These are phyloP conservation scores for Alexandromys fortis DNA, from an alignment of 2,113 vertebrate genomes.

Conservation along the genomic window DNA sequence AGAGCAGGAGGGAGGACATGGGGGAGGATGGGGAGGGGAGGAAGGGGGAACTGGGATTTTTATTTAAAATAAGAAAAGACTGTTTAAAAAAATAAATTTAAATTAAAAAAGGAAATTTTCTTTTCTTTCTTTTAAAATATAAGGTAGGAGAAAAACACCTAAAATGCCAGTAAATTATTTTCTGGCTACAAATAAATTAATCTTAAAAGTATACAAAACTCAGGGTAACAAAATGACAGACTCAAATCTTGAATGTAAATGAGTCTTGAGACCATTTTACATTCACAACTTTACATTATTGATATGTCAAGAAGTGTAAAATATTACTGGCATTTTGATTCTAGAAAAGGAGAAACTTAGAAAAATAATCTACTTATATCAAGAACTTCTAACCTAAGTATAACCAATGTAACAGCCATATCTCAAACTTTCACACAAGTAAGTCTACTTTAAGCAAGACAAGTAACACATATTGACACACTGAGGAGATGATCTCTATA, in stretches of 20 bases:
- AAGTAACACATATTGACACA: not conserved
- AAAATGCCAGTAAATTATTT: constrained; percentile 41
- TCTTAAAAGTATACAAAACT: constrained; percentile 7
- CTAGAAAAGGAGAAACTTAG: constrained; percentile 1
- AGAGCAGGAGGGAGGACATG: too few relatives aligned
- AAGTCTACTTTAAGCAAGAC: constrained; percentile 10
- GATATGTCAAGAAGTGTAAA: constrained; percentile 25
- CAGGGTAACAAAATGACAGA: constrained; percentile 15
- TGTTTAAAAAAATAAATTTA: too few relatives aligned
- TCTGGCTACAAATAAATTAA: constrained; percentile 7
- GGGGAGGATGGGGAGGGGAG: too few relatives aligned
- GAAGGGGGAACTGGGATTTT: too few relatives aligned
- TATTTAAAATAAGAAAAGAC: too few relatives aligned
- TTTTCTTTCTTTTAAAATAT: not conserved
- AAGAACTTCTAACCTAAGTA: constrained; percentile 22
- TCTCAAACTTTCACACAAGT: constrained; percentile 1
- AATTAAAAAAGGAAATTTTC: not conserved
- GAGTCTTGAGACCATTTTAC: constrained; percentile 1
- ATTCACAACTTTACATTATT: constrained; percentile 25
- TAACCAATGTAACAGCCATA: not conserved
- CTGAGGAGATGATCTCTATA: not conserved
- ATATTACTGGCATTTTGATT: constrained; percentile 50
- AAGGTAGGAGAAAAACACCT: not conserved
- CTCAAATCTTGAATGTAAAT: not conserved
- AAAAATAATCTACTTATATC: not conserved